Percentiles rank a stretch among this genome's conserved stretches.
phyloP scores from a whole-genome alignment of 2,888 invertebrate genomes.

The Portevinia maculata region DNA sequence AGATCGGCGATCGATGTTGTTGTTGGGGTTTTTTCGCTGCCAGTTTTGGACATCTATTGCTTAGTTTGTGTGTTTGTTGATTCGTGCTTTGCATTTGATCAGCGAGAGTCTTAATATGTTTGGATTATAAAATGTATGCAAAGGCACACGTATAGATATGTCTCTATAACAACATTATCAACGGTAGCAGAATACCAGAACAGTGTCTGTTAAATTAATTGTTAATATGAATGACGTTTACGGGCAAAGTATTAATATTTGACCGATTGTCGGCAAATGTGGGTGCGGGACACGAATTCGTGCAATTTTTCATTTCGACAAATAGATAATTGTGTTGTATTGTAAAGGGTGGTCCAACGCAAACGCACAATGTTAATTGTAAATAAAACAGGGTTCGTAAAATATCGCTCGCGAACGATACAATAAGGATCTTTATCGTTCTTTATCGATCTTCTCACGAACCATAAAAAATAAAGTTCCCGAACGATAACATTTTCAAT shows the following conservation, averaged over 20 bases:
- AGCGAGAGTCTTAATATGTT: conserved; percentile 5
- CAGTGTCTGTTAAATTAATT: conserved; percentile 38
- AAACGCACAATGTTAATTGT: no score
- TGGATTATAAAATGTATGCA: conserved; percentile 13
- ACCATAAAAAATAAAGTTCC: no score
- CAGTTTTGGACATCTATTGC: conserved; percentile 16
- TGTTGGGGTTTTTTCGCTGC: neutral
- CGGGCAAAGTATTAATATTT: neutral
- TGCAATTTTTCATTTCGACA: neutral
- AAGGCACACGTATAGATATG: neutral
- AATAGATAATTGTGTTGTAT: no score
- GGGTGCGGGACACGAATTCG: neutral
- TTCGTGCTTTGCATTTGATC: conserved; percentile 49
- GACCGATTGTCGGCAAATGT: neutral
- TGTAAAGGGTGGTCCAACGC: neutral
- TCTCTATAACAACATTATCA: conserved; percentile 12
- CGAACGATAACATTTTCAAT: no score
- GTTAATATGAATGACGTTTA: conserved; percentile 32
- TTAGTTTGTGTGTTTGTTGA: conserved; percentile 19
- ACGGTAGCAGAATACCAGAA: conserved; percentile 58
- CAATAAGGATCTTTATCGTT: no score
- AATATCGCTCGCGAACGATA: no score
- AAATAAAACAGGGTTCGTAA: no score
- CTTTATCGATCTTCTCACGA: no score
- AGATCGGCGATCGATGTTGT: no score